Conservation (phyloP, 2,113 vertebrate genomes). For the Pipa parva region DNA sequence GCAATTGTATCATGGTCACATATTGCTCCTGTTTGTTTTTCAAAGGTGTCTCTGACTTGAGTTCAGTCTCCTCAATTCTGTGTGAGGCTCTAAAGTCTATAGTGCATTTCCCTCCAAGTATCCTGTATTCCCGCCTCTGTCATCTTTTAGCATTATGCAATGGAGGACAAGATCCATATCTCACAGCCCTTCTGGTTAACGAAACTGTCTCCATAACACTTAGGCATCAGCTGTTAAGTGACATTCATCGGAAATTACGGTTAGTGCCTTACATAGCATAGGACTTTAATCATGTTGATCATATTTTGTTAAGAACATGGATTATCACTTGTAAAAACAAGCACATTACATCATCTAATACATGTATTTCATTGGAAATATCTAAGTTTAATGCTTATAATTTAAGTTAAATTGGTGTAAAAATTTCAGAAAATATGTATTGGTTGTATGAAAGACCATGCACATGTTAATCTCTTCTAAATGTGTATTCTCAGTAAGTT, state of each 20-base stretch:
- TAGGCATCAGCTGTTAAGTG: conserved; percentile 74
- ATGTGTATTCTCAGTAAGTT: conserved; percentile 74
- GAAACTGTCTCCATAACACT: conserved; percentile 76
- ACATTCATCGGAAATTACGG: conserved; percentile 70
- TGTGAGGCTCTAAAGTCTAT: conserved; percentile 63
- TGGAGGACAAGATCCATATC: conserved; percentile 58
- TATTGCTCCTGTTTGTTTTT: not conserved
- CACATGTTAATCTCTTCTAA: no score
- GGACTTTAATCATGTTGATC: no score
- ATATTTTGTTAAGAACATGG: no score
- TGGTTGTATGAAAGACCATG: no score
- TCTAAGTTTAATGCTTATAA: no score
- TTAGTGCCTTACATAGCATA: conserved; percentile 49
- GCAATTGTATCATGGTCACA: no score
- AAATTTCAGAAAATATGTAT: no score
- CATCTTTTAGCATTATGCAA: conserved; percentile 69
- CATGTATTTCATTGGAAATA: no score
- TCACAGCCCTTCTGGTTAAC: conserved; percentile 73
- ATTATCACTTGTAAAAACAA: no score
- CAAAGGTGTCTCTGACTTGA: conserved; percentile 64
- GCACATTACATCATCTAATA: no score
- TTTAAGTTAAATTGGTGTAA: no score
- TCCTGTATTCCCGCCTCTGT: conserved; percentile 70
- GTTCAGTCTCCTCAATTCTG: conserved; percentile 60
- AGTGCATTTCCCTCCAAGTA: conserved; percentile 73